Percentiles rank a stretch among this genome's conserved stretches.
These are phyloP conservation scores for Gryllus bimaculatus DNA, from an alignment of 1,140 invertebrate species.

Conservation along the genomic window DNA sequence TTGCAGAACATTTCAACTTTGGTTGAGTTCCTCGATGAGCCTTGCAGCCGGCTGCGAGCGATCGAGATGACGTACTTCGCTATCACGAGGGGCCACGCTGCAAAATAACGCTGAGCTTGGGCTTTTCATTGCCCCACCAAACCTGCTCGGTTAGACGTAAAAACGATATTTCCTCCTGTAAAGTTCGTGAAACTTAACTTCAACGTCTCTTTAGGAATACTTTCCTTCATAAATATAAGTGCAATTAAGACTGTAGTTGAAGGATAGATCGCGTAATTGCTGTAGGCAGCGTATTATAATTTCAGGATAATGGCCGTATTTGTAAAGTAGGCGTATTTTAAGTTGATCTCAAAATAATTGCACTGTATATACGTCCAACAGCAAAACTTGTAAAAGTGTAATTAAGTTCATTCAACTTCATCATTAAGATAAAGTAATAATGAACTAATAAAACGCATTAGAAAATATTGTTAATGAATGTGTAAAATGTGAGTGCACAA, in stretches of 20 bases:
- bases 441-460: not conserved
- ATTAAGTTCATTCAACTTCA: slow-evolving; percentile 5
- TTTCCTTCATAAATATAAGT: not conserved
- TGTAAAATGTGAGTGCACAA: not conserved
- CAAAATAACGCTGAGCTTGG: not conserved
- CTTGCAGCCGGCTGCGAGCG: no score
- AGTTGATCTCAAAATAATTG: not conserved
- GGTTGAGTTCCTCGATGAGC: no score
- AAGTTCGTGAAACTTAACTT: not conserved
- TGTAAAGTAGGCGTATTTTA: not conserved
- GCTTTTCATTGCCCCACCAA: not conserved
- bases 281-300: not conserved
- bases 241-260: not conserved
- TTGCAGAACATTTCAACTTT: no score
- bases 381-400: not conserved
- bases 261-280: not conserved
- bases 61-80: no score
- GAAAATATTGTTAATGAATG: slow-evolving; percentile 6
- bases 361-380: not conserved
- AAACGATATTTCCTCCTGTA: not conserved
- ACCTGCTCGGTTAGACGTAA: not conserved
- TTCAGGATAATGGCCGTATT: not conserved
- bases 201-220: not conserved
- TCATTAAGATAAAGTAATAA: slow-evolving; percentile 6
- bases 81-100: no score